Evolutionary conservation across 2,797 vertebrate species (phyloP), one percentile per base, ranked within the genome.

Genomic region (Typhlichthys eigenmanni): DNA sequence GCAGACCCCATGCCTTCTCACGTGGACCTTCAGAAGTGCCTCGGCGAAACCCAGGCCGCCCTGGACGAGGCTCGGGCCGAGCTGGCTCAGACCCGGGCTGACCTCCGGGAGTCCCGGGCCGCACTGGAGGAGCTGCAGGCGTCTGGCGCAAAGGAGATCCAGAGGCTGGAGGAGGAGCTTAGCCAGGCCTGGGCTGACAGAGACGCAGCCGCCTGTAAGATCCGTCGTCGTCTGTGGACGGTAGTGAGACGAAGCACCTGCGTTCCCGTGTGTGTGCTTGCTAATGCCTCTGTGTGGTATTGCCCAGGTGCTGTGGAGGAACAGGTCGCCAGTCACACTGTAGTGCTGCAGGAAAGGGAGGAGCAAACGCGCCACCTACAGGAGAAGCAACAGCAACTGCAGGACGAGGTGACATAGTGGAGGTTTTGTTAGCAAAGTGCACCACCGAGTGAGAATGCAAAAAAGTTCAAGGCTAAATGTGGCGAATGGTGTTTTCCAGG

Each of bases 161-260:
- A 89, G 47, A 90, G 90, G 74, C 84, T 93, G 50, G 91, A 88
- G 70, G 76, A 78, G 47, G 91, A 95, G 51, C 68, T 95, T 72
- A 87, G 79, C 34, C 87, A 83, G 67, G 87, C 94, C 60, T 90
- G 75, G 74, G 58, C 86, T 17, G 93, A 94, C 84, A 91, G 93
- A 61, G 88, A 89, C 11, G 78, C 89, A 19, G 87, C 85, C 47
- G 89, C 92, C 73, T 53, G 95, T 96, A 79, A 92, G 95, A 89
- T 10, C 4, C 17, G 29, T 60, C n/a, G 12, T 3, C 24, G 19
- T 60, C n/a, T 10, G 12, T 48, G 3, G 47, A 45, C n/a, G 5
- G 16, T 54, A 16, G 13, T 6, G 5, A 8, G 57, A 48, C 13
- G 4, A 56, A 59, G 51, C 53, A 2, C 14, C 17, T 58, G 17